These are phyloP conservation scores for Lymantria monacha DNA, from an alignment of 2,888 invertebrate genomes.

Conservation along the genomic window DNA sequence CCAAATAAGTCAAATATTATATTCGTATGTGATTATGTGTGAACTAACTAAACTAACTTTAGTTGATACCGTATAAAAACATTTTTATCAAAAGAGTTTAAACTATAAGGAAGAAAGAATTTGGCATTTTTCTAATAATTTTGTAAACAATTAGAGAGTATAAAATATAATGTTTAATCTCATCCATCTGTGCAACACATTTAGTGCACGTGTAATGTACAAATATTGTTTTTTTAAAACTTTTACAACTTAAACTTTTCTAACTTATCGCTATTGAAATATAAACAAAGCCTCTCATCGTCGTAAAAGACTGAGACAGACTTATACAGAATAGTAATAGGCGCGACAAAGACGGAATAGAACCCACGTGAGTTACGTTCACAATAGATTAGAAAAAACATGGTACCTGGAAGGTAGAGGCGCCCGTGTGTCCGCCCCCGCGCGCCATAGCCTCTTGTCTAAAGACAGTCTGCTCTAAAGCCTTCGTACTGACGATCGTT, in stretches of 20 bases:
- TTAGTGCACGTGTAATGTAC: conserved; percentile 47
- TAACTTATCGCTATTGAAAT: conserved; percentile 59
- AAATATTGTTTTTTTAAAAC: conserved; percentile 39
- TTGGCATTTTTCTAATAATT: conserved; percentile 6
- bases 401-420: conserved; percentile 72
- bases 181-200: conserved; percentile 45
- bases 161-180: background rate
- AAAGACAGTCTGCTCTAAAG: conserved; percentile 59
- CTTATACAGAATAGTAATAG: conserved; percentile 26
- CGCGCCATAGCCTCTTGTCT: conserved; percentile 41
- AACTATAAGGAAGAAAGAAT: background rate
- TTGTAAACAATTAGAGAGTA: background rate
- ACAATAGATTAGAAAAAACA: conserved; percentile 75
- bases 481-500: conserved; percentile 55
- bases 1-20: no score
- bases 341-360: conserved; percentile 53
- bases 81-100: no score
- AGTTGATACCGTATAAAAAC: no score
- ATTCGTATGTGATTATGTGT: no score
- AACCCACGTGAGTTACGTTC: conserved; percentile 73
- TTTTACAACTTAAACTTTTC: conserved; percentile 45
- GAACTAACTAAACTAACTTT: no score
- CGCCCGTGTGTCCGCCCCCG: conserved; percentile 59
- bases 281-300: conserved; percentile 65
- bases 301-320: conserved; percentile 44